phyloP scores from a whole-genome alignment of 2,113 vertebrate species.

The Xiphophorus maculatus region DNA sequence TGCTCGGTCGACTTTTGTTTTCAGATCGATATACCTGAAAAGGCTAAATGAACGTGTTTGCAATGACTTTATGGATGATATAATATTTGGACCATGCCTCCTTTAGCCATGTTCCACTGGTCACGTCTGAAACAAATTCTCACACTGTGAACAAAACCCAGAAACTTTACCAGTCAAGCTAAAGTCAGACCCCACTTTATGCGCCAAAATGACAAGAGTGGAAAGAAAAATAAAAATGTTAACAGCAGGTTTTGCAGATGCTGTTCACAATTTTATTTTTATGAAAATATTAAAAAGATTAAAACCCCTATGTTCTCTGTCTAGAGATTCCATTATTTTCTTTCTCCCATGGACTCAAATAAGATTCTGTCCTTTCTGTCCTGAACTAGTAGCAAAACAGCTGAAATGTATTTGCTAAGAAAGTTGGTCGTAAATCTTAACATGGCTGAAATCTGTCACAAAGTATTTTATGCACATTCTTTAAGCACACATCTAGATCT shows the following conservation, averaged over 20 bases:
- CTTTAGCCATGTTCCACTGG: background rate
- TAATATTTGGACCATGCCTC: background rate
- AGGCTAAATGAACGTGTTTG: background rate
- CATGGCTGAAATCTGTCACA: too few relatives aligned
- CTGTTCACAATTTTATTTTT: background rate
- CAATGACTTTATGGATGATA: background rate
- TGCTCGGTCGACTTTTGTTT: conserved; percentile 11
- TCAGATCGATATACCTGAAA: conserved; percentile 26
- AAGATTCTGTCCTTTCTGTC: background rate
- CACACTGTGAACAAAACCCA: background rate
- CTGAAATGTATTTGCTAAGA: too few relatives aligned
- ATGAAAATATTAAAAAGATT: background rate
- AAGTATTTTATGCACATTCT: too few relatives aligned
- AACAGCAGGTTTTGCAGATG: background rate
- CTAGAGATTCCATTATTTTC: background rate
- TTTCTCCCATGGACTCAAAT: background rate
- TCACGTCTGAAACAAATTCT: background rate
- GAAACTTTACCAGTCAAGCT: background rate
- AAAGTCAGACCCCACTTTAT: background rate
- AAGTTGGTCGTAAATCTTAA: too few relatives aligned
- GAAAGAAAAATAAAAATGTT: background rate
- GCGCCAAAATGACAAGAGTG: background rate
- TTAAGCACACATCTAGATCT: too few relatives aligned
- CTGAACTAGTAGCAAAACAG: background rate
- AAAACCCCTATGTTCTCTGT: background rate